Evolutionary conservation across 2,888 invertebrate species (phyloP).

Genomic region (Rhagonycha lutea): DNA sequence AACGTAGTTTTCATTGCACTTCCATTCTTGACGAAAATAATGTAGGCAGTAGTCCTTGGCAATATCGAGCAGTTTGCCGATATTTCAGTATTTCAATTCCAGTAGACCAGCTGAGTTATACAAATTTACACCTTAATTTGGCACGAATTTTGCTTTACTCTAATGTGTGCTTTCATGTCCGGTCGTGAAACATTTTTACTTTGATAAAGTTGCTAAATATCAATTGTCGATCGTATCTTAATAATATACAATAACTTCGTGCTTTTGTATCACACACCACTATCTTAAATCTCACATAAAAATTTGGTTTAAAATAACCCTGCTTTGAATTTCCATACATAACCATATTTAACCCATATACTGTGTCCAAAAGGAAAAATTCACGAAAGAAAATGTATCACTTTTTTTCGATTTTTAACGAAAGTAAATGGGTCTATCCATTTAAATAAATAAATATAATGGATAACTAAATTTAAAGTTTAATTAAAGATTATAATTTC

Average conservation of each 20-base stretch:
- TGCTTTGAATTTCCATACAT: background rate
- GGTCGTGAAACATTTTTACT: slow-evolving; percentile 27
- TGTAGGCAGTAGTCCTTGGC: slow-evolving; percentile 24
- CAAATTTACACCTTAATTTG: background rate
- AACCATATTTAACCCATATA: background rate
- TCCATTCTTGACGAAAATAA: slow-evolving; percentile 11
- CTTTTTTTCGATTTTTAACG: too few species aligned
- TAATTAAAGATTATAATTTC: too few species aligned
- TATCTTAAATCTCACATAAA: background rate
- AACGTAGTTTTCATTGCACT: background rate
- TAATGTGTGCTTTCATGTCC: slow-evolving; percentile 18
- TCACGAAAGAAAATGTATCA: too few species aligned
- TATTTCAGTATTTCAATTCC: slow-evolving; percentile 23
- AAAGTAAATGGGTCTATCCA: too few species aligned
- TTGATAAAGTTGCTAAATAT: slow-evolving; percentile 19
- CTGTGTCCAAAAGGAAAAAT: background rate
- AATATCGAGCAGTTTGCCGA: slow-evolving; percentile 33
- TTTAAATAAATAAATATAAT: too few species aligned
- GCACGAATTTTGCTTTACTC: background rate
- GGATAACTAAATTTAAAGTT: too few species aligned
- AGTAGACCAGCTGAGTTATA: slow-evolving; percentile 25
- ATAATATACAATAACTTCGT: background rate
- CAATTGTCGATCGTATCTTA: background rate
- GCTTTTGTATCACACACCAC: background rate
- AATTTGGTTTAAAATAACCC: background rate